Evolutionary conservation across 1,140 invertebrate genomes (phyloP).

Genomic region (Wiebesia pumilae): DNA sequence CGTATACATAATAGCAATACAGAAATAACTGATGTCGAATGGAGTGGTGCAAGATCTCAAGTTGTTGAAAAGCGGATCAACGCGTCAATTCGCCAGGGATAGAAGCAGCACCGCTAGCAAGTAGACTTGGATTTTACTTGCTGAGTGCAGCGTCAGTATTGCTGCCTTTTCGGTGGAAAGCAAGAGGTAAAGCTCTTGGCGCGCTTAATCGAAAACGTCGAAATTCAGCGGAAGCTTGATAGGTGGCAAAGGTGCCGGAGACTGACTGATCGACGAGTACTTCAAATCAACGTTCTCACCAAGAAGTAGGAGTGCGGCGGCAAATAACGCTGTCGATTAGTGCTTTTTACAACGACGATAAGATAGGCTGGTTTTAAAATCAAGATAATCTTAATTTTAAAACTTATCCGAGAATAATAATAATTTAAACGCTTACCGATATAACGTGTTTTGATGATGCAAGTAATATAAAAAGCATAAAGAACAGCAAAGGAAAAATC

Average conservation of each 20-base stretch:
- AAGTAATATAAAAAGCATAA: too few species aligned
- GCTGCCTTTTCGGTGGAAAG: conserved; percentile 13
- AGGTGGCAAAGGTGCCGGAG: conserved; percentile 2
- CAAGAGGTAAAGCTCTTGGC: not conserved
- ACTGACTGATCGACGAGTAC: conserved; percentile 28
- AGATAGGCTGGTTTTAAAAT: too few species aligned
- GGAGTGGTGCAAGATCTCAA: not conserved
- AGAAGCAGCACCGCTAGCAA: not conserved
- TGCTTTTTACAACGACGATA: not conserved
- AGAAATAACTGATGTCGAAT: not conserved
- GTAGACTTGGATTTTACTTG: not conserved
- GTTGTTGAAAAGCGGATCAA: not conserved
- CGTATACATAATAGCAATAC: not conserved
- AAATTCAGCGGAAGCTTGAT: conserved; percentile 11
- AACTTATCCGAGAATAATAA: too few species aligned
- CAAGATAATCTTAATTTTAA: too few species aligned
- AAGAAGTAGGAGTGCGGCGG: not conserved
- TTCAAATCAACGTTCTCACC: conserved; percentile 15
- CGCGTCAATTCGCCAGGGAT: not conserved
- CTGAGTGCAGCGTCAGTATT: not conserved
- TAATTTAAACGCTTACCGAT: too few species aligned
- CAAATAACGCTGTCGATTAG: not conserved
- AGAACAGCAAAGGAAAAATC: too few species aligned
- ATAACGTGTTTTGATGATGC: too few species aligned
- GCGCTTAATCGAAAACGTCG: conserved; percentile 34